Conservation (phyloP, 2,797 vertebrate species). For the Notoglanidium macrostoma region DNA sequence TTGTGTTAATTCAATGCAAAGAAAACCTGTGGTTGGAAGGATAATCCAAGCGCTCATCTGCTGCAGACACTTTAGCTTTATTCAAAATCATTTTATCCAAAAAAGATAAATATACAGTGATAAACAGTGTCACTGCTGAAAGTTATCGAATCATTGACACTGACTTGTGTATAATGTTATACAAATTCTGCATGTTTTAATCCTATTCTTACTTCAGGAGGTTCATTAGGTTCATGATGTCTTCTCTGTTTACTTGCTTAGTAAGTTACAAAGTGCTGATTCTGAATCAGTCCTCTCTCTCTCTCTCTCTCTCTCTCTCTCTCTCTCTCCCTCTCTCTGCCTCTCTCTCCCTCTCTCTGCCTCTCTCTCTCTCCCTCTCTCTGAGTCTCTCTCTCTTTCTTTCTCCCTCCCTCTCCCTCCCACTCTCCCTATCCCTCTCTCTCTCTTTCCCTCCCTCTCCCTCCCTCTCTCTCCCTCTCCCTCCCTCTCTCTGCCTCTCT, state of each 20-base stretch:
- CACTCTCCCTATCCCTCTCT: neutral
- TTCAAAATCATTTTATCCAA: neutral
- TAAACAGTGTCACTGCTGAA: neutral
- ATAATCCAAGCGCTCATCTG: neutral
- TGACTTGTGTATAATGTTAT: neutral
- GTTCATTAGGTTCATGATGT: slow-evolving; percentile 19
- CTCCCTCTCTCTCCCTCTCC: slow-evolving; percentile 8
- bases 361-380: neutral
- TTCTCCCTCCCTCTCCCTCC: neutral
- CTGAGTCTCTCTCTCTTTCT: neutral
- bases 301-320: neutral
- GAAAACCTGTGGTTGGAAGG: neutral
- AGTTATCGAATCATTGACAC: neutral
- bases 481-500: neutral
- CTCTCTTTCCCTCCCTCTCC: neutral
- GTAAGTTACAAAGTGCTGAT: neutral
- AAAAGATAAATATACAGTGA: neutral
- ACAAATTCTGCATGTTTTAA: neutral
- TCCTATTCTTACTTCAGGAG: neutral
- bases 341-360: slow-evolving; percentile 27
- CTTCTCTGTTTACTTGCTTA: neutral
- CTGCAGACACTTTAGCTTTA: neutral
- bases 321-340: neutral
- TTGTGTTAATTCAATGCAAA: neutral
- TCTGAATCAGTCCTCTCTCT: slow-evolving; percentile 8